A percentile compares a stretch with the other conserved stretches of the same genome.
Evolutionary conservation across 1,140 invertebrate species (phyloP).

Genomic region (Drosophila miranda): DNA sequence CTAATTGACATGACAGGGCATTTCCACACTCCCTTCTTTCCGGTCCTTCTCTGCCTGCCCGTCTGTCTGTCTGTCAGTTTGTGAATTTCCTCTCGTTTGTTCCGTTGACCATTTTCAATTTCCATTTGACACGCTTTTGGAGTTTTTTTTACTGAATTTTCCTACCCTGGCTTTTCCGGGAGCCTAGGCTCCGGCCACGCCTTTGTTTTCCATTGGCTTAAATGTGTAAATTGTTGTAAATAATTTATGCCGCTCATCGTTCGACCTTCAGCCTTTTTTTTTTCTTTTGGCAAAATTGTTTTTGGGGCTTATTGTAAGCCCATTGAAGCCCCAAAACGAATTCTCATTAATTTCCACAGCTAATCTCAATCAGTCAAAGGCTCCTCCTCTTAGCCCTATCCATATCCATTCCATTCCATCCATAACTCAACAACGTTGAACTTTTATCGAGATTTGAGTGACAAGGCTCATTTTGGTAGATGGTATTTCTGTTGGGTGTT

Average conservation of each 20-base stretch:
- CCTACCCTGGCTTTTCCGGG: neutral
- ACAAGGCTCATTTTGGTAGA: slow-evolving; percentile 36
- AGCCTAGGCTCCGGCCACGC: neutral
- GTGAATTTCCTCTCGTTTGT: neutral
- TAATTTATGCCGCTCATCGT: slow-evolving; percentile 44
- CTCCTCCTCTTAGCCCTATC: neutral
- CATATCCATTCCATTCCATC: slow-evolving; percentile 2
- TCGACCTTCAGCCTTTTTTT: slow-evolving; percentile 6
- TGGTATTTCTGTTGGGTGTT: neutral
- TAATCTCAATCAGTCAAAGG: slow-evolving; percentile 63
- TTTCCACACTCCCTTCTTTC: slow-evolving; percentile 8
- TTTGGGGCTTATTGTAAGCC: slow-evolving; percentile 16
- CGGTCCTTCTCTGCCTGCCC: neutral
- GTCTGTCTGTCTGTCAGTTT: slow-evolving; percentile 14
- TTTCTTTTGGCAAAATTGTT: slow-evolving; percentile 25
- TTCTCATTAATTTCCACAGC: slow-evolving; percentile 61
- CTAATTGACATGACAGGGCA: slow-evolving; percentile 52
- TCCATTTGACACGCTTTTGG: slow-evolving; percentile 43
- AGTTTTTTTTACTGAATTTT: slow-evolving; percentile 42
- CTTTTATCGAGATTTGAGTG: slow-evolving; percentile 47
- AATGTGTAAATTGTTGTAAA: slow-evolving; percentile 39
- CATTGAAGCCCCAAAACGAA: slow-evolving; percentile 24
- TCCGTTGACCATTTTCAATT: slow-evolving; percentile 44
- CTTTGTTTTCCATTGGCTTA: slow-evolving; percentile 15
- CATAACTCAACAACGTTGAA: slow-evolving; percentile 37